These are phyloP conservation scores for Macquaria australasica DNA, from an alignment of 2,113 vertebrate species.

Conservation along the genomic window DNA sequence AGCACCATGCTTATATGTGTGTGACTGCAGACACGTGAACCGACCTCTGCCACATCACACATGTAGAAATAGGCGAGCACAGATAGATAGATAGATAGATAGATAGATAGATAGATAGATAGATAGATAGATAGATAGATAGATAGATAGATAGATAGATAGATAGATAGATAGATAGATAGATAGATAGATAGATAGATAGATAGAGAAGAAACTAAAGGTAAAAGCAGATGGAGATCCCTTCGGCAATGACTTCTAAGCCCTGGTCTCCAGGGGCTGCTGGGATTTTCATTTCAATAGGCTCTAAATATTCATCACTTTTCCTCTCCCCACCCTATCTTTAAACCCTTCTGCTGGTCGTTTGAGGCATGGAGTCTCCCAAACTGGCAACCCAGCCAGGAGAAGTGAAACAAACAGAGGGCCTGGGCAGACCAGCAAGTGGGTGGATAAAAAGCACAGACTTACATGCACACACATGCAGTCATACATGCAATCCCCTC, in stretches of 20 bases:
- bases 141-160: slow-evolving; percentile 24
- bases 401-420: slow-evolving; percentile 56
- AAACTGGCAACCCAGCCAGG: slow-evolving; percentile 68
- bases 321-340: slow-evolving; percentile 74
- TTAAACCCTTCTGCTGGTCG: slow-evolving; percentile 74
- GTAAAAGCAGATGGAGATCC: slow-evolving; percentile 86
- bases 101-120: slow-evolving; percentile 24
- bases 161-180: slow-evolving; percentile 25
- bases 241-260: slow-evolving; percentile 84
- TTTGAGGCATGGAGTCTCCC: slow-evolving; percentile 60
- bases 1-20: background rate
- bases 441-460: slow-evolving; percentile 67
- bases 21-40: slow-evolving; percentile 4
- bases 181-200: slow-evolving; percentile 44
- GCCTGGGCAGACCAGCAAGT: slow-evolving; percentile 60
- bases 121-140: slow-evolving; percentile 28
- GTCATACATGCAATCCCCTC: slow-evolving; percentile 24
- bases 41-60: background rate
- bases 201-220: slow-evolving; percentile 58
- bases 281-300: slow-evolving; percentile 87
- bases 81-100: slow-evolving; percentile 19
- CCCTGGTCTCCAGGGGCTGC: slow-evolving; percentile 78
- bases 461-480: slow-evolving; percentile 38
- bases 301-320: slow-evolving; percentile 87
- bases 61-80: background rate